Conservation (phyloP, 2,888 invertebrate species). For the Amblyjoppa fuscipennis region DNA sequence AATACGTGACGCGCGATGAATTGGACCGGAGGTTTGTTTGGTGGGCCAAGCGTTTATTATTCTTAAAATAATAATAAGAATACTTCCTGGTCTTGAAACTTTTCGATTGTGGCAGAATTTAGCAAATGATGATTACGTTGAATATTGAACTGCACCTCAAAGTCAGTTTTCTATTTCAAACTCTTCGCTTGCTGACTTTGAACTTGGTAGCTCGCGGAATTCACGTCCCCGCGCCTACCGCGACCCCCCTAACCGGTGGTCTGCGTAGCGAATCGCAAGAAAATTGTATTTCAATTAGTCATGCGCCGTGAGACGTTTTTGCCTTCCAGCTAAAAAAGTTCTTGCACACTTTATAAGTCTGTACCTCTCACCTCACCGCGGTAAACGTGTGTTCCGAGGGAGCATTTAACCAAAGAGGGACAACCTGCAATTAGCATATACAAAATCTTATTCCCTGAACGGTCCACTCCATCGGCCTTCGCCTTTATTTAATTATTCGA, state of each 20-base stretch:
- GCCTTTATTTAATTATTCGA: constrained; percentile 30
- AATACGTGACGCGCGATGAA: background rate
- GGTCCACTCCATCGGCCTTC: background rate
- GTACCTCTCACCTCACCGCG: background rate
- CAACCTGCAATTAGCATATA: constrained; percentile 36
- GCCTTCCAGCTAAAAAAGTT: constrained; percentile 11
- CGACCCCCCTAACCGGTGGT: constrained; percentile 13
- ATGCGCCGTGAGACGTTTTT: constrained; percentile 33
- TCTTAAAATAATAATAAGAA: background rate
- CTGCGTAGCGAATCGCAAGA: constrained; percentile 48
- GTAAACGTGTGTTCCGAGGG: constrained; percentile 34
- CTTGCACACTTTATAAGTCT: constrained; percentile 1
- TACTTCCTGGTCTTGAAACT: background rate
- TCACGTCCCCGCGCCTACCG: background rate
- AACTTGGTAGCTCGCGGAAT: constrained; percentile 34
- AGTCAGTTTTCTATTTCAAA: background rate
- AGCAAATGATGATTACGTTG: background rate
- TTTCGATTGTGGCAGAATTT: background rate
- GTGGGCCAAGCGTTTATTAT: background rate
- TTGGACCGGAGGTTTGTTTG: background rate
- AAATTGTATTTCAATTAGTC: constrained; percentile 65
- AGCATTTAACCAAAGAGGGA: constrained; percentile 11
- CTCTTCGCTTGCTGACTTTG: background rate
- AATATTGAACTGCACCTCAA: background rate
- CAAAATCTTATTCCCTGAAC: constrained; percentile 14